Conservation (phyloP, 2,113 vertebrate species). For the Apteryx mantelli region DNA sequence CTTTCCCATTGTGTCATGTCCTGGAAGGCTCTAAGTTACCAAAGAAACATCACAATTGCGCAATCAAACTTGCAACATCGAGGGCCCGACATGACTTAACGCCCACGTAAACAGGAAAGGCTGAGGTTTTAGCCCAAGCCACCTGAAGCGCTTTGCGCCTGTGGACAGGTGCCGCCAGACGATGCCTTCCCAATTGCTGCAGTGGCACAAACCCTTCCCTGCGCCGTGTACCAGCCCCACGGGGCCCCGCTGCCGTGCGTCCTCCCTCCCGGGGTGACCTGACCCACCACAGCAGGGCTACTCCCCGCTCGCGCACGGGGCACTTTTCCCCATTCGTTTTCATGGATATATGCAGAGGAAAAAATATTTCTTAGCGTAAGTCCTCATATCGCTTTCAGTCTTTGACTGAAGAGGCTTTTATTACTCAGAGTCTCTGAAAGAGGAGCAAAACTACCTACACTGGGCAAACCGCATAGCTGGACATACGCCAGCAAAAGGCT, state of each 20-base stretch:
- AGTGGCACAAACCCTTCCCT: too few relatives aligned
- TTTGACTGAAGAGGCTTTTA: not conserved
- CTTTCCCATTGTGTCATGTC: not conserved
- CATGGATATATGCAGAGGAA: not conserved
- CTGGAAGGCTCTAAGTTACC: not conserved
- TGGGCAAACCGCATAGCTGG: not conserved
- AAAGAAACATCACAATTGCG: not conserved
- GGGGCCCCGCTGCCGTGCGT: too few relatives aligned
- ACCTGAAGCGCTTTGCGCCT: too few relatives aligned
- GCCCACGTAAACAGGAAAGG: not conserved
- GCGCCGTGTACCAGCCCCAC: too few relatives aligned
- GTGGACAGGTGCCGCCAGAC: not conserved
- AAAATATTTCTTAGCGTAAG: not conserved
- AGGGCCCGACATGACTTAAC: conserved; percentile 5
- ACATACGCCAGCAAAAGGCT: not conserved
- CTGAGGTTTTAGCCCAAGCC: not conserved
- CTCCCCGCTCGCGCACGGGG: not conserved
- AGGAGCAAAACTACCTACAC: not conserved
- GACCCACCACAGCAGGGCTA: not conserved
- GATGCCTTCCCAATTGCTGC: not conserved
- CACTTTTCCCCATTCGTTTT: not conserved
- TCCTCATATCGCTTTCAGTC: not conserved
- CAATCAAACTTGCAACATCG: conserved; percentile 31
- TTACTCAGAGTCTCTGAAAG: not conserved
- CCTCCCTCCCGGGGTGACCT: too few relatives aligned